phyloP scores from a whole-genome alignment of 2,888 invertebrate species.

The Cepaea hortensis region DNA sequence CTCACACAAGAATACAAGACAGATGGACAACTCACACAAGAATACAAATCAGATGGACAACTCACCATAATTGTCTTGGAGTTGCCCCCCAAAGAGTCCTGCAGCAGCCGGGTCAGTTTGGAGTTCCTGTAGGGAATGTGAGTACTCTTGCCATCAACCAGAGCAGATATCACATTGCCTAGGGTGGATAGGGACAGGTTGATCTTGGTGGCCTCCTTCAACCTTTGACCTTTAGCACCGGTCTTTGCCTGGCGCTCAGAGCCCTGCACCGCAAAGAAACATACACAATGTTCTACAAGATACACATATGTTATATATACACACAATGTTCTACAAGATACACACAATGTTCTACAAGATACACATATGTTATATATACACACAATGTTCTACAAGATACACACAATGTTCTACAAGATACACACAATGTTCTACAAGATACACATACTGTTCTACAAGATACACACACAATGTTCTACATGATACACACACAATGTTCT shows the following conservation, averaged over 20 bases:
- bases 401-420: background rate
- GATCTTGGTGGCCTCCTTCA: constrained; percentile 81
- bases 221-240: constrained; percentile 92
- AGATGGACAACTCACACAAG: too few species aligned
- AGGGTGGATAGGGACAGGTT: constrained; percentile 90
- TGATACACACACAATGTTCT: too few species aligned
- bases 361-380: background rate
- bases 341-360: too few species aligned
- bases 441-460: too few species aligned
- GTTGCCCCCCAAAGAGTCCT: constrained; percentile 97
- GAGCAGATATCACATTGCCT: constrained; percentile 97
- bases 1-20: too few species aligned
- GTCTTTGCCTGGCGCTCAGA: constrained; percentile 98
- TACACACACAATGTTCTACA: too few species aligned
- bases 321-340: too few species aligned
- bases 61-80: constrained; percentile 79
- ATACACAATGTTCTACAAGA: too few species aligned
- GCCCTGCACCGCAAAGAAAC: constrained; percentile 82
- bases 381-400: background rate
- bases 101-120: constrained; percentile 89
- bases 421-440: too few species aligned
- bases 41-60: background rate
- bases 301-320: too few species aligned
- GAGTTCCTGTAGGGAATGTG: constrained; percentile 99
- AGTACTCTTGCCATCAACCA: constrained; percentile 96